phyloP scores from a whole-genome alignment of 2,113 vertebrate species.

The Grammomys dolichurus region DNA sequence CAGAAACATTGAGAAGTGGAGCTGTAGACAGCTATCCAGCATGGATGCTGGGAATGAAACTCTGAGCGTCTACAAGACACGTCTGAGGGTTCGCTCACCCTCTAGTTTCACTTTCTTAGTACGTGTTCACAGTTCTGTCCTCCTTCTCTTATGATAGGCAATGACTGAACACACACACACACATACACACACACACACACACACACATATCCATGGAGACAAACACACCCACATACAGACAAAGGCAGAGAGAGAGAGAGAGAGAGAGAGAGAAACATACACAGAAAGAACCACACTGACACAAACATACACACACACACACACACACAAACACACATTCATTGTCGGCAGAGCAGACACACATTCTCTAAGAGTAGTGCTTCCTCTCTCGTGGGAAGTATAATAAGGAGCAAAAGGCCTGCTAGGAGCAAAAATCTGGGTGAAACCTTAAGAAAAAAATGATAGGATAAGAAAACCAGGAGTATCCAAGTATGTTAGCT shows the following conservation, averaged over 20 bases:
- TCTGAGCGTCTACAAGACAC: background rate
- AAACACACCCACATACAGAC: background rate
- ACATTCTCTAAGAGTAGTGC: background rate
- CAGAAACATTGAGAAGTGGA: background rate
- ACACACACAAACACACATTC: background rate
- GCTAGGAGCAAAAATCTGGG: background rate
- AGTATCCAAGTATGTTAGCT: background rate
- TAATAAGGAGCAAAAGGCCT: background rate
- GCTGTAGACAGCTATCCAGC: accelerated
- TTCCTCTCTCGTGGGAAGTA: background rate
- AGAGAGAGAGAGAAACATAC: too few relatives aligned
- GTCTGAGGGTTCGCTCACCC: background rate
- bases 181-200: background rate
- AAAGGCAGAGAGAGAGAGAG: too few relatives aligned
- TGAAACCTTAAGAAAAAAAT: background rate
- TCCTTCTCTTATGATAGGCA: too few relatives aligned
- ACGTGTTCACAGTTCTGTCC: too few relatives aligned
- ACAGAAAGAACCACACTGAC: too few relatives aligned
- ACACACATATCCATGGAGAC: background rate
- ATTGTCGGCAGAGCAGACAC: background rate
- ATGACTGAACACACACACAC: too few relatives aligned
- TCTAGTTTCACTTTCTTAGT: too few relatives aligned
- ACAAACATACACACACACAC: background rate
- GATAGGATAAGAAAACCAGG: background rate
- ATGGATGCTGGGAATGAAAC: background rate